Conservation (phyloP, 2,797 vertebrate genomes). For the Halcyon smyrnensis region DNA sequence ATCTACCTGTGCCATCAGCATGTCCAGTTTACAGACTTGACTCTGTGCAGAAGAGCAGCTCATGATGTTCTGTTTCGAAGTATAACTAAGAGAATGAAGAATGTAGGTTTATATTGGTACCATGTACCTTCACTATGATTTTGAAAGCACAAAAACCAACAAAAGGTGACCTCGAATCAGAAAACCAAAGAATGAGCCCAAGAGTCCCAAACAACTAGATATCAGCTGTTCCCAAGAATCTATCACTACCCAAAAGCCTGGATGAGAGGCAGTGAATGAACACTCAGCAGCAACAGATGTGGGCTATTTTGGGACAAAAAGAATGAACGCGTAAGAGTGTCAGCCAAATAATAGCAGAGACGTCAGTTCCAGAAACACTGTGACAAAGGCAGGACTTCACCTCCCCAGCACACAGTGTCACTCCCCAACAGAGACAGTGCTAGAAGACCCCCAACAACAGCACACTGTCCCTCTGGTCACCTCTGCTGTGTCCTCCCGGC, state of each 20-base stretch:
- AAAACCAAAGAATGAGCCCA: neutral
- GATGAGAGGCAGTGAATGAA: neutral
- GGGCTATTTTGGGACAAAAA: neutral
- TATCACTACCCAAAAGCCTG: neutral
- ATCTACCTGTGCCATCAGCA: neutral
- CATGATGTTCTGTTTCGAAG: neutral
- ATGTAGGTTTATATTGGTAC: neutral
- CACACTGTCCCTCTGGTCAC: neutral
- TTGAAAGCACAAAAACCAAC: neutral
- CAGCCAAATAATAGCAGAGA: neutral
- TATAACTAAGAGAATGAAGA: neutral
- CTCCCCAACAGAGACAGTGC: rapidly evolving
- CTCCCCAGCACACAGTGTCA: rapidly evolving
- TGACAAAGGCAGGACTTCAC: neutral
- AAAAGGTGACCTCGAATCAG: neutral
- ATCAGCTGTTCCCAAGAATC: neutral
- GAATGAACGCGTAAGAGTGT: rapidly evolving
- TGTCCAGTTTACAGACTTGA: neutral
- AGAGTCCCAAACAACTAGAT: neutral
- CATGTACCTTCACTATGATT: neutral
- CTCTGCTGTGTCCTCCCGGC: neutral
- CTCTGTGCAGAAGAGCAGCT: neutral
- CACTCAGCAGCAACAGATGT: neutral
- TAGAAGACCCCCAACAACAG: neutral
- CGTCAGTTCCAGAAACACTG: neutral